phyloP scores from a whole-genome alignment of 1,140 invertebrate species.

The Lepeophtheirus salmonis region DNA sequence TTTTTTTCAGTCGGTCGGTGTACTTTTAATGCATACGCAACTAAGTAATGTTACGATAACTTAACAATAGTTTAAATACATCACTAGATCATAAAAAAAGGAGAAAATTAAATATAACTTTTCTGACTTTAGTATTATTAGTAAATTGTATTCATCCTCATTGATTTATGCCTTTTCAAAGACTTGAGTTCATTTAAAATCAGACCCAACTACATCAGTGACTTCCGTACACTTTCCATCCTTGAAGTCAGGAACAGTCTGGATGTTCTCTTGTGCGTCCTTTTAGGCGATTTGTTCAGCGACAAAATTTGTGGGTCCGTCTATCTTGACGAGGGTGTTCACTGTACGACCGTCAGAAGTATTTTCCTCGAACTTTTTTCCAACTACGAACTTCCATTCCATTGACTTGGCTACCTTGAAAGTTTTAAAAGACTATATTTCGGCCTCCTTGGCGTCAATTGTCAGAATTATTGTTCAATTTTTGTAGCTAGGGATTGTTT shows the following conservation, averaged over 20 bases:
- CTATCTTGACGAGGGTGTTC: conserved; percentile 7
- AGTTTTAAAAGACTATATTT: conserved; percentile 13
- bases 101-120: too few species aligned
- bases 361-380: conserved; percentile 18
- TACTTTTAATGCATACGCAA: too few species aligned
- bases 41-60: too few species aligned
- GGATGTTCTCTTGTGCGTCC: conserved; percentile 16
- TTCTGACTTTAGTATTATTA: too few species aligned
- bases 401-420: conserved; percentile 7
- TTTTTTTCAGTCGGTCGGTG: too few species aligned
- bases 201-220: conserved; percentile 3
- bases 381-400: conserved; percentile 18
- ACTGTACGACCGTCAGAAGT: conserved; percentile 15
- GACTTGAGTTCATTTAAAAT: conserved; percentile 12
- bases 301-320: conserved; percentile 13
- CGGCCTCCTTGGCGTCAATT: neutral
- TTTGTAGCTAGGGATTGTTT: too few species aligned
- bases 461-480: too few species aligned
- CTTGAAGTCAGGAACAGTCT: conserved; percentile 16
- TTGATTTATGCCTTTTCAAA: conserved; percentile 12
- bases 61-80: too few species aligned
- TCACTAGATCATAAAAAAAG: too few species aligned
- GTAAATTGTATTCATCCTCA: too few species aligned
- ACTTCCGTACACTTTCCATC: conserved; percentile 5
- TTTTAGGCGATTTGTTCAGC: conserved; percentile 18